Evolutionary conservation across 2,888 invertebrate species (phyloP).

Genomic region (Philereme vetulata): DNA sequence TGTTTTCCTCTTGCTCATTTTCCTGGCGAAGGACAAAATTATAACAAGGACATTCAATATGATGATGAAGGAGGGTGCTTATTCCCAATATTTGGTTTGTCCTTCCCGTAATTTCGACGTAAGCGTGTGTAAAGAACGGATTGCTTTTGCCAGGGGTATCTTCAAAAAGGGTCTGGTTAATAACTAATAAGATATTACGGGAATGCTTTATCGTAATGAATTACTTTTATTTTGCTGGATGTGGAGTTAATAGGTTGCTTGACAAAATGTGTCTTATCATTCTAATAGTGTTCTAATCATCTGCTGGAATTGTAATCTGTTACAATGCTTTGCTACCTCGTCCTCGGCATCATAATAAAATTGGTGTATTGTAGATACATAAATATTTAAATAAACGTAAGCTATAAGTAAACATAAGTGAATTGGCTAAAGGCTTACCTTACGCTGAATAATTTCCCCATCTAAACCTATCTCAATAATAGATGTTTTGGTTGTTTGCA

Average conservation of each 20-base stretch:
- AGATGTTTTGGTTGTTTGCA: constrained; percentile 15
- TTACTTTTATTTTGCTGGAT: constrained; percentile 9
- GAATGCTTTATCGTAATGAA: constrained; percentile 18
- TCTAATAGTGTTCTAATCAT: too few species aligned
- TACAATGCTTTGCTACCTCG: too few species aligned
- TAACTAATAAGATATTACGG: constrained; percentile 27
- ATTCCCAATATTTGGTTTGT: constrained; percentile 40
- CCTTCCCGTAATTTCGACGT: constrained; percentile 36
- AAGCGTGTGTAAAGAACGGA: constrained; percentile 33
- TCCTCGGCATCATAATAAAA: background rate
- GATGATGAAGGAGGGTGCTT: constrained; percentile 36
- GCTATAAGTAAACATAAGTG: background rate
- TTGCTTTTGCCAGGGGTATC: constrained; percentile 30
- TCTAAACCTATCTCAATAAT: constrained; percentile 13
- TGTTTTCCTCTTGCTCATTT: constrained; percentile 27
- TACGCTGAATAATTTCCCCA: constrained; percentile 11
- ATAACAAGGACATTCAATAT: constrained; percentile 36
- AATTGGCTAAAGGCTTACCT: constrained; percentile 8
- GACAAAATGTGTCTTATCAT: too few species aligned
- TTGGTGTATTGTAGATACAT: background rate
- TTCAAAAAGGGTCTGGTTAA: constrained; percentile 21
- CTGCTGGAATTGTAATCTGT: too few species aligned
- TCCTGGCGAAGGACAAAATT: constrained; percentile 23
- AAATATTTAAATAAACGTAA: too few species aligned
- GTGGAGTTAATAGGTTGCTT: too few species aligned